Percentiles rank a stretch among this genome's conserved stretches.
Conservation (phyloP, 2,888 invertebrate genomes). For the Drosophila rubida region DNA sequence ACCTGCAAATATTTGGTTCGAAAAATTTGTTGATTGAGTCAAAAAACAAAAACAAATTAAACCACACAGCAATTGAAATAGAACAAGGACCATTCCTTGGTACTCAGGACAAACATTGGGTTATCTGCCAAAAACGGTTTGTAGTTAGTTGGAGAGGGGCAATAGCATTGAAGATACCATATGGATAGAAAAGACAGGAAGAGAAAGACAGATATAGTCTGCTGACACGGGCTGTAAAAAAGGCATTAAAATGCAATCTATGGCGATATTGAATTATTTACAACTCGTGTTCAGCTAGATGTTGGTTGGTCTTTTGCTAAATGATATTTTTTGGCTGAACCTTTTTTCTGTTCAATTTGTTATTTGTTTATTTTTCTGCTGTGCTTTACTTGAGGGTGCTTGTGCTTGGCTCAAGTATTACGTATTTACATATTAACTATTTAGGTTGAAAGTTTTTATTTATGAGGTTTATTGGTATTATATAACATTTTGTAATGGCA, state of each 20-base stretch:
- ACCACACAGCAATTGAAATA: constrained; percentile 6
- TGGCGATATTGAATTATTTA: constrained; percentile 11
- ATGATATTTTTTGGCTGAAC: constrained; percentile 83
- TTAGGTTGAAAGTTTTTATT: constrained; percentile 22
- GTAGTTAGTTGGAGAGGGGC: constrained; percentile 4
- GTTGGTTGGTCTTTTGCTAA: constrained; percentile 30
- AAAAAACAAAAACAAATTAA: constrained; percentile 1
- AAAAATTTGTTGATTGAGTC: constrained; percentile 82
- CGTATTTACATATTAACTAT: constrained; percentile 21
- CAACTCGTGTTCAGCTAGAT: constrained; percentile 19
- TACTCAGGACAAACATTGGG: too few relatives aligned
- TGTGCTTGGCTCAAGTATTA: constrained; percentile 37
- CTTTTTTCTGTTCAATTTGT: constrained; percentile 53
- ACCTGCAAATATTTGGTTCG: constrained; percentile 91
- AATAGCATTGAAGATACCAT: not conserved
- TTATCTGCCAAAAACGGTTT: constrained; percentile 16
- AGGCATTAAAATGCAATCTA: not conserved
- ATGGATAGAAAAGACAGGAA: constrained; percentile 1
- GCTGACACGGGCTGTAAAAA: constrained; percentile 27
- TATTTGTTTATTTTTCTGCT: not conserved
- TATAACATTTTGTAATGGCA: constrained; percentile 33
- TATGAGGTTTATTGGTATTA: constrained; percentile 30
- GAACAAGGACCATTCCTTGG: not conserved
- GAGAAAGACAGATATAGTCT: not conserved
- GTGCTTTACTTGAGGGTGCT: constrained; percentile 53